Percentiles rank a stretch among this genome's conserved stretches.
phyloP scores from a whole-genome alignment of 2,113 vertebrate genomes.

The Protobothrops mucrosquamatus region DNA sequence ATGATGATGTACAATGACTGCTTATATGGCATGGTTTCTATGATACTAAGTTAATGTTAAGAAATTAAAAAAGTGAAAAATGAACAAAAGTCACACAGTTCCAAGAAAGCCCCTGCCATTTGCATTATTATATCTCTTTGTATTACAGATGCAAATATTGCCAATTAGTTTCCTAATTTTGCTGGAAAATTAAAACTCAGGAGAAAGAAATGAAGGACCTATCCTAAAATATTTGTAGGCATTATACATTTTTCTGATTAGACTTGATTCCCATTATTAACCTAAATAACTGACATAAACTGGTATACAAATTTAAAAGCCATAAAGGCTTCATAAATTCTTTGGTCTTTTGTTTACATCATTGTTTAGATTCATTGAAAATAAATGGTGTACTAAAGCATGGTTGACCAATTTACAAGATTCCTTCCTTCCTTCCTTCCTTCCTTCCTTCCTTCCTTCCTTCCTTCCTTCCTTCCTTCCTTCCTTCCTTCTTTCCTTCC shows the following conservation, averaged over 20 bases:
- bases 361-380: neutral
- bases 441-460: neutral
- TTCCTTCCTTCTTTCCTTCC: too few relatives aligned
- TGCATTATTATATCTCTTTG: neutral
- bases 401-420: neutral
- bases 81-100: neutral
- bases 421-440: too few relatives aligned
- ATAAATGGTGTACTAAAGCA: neutral
- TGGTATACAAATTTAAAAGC: neutral
- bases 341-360: neutral
- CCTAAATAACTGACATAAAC: neutral
- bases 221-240: neutral
- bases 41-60: fast-evolving
- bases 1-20: neutral
- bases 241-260: neutral
- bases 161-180: neutral
- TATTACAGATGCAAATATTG: neutral
- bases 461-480: too few relatives aligned
- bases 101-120: neutral
- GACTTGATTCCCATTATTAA: neutral
- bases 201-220: neutral
- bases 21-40: neutral
- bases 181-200: neutral
- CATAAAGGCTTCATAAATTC: neutral
- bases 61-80: neutral